Base-by-base conservation (phyloP, 2,113 vertebrate genomes). In the Chascanopsetta lugubris region DNA sequence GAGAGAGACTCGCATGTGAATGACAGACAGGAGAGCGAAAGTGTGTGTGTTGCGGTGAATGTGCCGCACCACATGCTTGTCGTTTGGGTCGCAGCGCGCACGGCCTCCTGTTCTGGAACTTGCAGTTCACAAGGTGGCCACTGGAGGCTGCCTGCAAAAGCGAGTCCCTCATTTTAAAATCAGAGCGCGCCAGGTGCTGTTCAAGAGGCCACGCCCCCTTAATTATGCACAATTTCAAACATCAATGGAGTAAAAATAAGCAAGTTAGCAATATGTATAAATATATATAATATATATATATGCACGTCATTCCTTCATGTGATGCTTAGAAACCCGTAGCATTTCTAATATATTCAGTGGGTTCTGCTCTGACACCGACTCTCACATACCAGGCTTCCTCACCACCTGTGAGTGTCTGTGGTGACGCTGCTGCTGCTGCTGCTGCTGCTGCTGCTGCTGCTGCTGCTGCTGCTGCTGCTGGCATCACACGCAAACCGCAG, bases 71-170 rank as follows among this genome's bases (percentile, higher is more conserved):
- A 90, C 85, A 86, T 90, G 89, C 77, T 82, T 82, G 82, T 85
- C 76, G 73, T 92, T 90, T 83, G 25, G 26, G 55, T 77, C 82
- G 77, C 74, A 72, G 79, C 85, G 88, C 76, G 82, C 80, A 80
- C 60, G 74, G 74, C 77, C 87, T 87, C 87, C 89, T 85, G 86
- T 75, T 90, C 79, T 84, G 88, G 83, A 89, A 59, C 25, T 43
- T 56, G 62, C 76, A 86, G 89, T 83, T 82, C n/a, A n/a, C n/a
- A n/a, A n/a, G n/a, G n/a, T n/a, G n/a, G n/a, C n/a, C n/a, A n/a
- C n/a, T n/a, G n/a, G n/a, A n/a, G n/a, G n/a, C n/a, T n/a, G n/a
- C n/a, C n/a, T n/a, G n/a, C n/a, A n/a, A n/a, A n/a, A n/a, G n/a
- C n/a, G n/a, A n/a, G n/a, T n/a, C n/a, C n/a, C n/a, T n/a, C n/a